phyloP scores from a whole-genome alignment of 2,113 vertebrate species.

The Centropus bengalensis region DNA sequence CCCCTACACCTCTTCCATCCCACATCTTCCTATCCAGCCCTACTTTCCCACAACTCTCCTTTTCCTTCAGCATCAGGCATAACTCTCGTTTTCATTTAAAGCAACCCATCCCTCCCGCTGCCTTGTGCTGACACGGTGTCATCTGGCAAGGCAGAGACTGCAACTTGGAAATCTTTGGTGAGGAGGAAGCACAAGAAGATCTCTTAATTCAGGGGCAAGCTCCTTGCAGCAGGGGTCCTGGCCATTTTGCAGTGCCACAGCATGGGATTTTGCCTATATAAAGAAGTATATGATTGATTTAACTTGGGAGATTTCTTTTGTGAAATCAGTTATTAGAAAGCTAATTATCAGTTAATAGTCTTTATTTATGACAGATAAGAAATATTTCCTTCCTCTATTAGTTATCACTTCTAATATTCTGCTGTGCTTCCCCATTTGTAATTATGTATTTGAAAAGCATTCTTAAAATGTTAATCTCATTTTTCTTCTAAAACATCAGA shows the following conservation, averaged over 20 bases:
- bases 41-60: not conserved
- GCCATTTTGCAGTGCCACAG: not conserved
- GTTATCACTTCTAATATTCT: not conserved
- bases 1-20: not conserved
- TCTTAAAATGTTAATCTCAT: not conserved
- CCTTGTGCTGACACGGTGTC: not conserved
- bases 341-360: not conserved
- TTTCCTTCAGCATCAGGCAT: not conserved
- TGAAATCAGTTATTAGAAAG: not conserved
- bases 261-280: not conserved
- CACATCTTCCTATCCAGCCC: not conserved
- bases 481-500: not conserved
- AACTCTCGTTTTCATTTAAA: not conserved
- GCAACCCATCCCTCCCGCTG: not conserved
- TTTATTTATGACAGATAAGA: not conserved
- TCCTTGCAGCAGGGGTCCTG: not conserved
- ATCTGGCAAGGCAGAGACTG: not conserved
- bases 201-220: not conserved
- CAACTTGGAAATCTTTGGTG: not conserved
- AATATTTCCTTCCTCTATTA: not conserved
- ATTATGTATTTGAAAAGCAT: not conserved
- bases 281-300: not conserved
- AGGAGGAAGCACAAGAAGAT: not conserved
- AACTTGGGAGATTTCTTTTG: not conserved
- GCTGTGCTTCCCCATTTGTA: not conserved